These are phyloP conservation scores for Falco naumanni DNA, from an alignment of 2,797 vertebrate species.

Conservation along the genomic window DNA sequence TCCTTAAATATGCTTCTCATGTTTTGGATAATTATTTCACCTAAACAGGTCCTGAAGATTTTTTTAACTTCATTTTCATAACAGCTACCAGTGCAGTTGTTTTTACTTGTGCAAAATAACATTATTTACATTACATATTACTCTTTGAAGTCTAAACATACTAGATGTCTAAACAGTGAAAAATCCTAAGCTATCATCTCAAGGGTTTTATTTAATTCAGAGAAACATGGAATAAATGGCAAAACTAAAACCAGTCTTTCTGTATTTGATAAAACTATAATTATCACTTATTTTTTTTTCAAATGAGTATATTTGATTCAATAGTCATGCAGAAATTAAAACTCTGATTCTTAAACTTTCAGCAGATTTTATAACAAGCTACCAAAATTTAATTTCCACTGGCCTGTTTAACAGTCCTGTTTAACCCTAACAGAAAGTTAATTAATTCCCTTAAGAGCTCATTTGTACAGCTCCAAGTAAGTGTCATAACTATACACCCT, in stretches of 20 bases:
- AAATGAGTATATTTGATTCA: background rate
- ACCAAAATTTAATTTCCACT: slow-evolving; percentile 27
- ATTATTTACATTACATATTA: background rate
- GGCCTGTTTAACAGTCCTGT: background rate
- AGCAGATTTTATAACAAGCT: slow-evolving; percentile 17
- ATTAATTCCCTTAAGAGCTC: slow-evolving; percentile 37
- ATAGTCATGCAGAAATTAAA: background rate
- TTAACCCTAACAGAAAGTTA: slow-evolving; percentile 51
- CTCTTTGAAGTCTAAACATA: background rate
- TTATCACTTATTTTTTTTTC: background rate
- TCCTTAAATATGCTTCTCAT: background rate
- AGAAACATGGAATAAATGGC: background rate
- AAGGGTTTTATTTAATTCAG: background rate
- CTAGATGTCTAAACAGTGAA: background rate
- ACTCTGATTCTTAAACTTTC: background rate
- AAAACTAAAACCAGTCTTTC: background rate
- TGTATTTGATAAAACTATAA: background rate
- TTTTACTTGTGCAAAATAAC: background rate
- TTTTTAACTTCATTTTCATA: background rate
- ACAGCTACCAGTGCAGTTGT: background rate
- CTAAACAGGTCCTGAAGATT: background rate
- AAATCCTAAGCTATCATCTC: background rate
- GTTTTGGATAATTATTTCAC: background rate
- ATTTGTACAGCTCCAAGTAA: slow-evolving; percentile 10
- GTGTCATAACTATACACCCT: slow-evolving; percentile 18